A percentile compares a stretch with the other conserved stretches of the same genome.
phyloP scores from a whole-genome alignment of 2,797 vertebrate species.

The Chelidonichthys spinosus region DNA sequence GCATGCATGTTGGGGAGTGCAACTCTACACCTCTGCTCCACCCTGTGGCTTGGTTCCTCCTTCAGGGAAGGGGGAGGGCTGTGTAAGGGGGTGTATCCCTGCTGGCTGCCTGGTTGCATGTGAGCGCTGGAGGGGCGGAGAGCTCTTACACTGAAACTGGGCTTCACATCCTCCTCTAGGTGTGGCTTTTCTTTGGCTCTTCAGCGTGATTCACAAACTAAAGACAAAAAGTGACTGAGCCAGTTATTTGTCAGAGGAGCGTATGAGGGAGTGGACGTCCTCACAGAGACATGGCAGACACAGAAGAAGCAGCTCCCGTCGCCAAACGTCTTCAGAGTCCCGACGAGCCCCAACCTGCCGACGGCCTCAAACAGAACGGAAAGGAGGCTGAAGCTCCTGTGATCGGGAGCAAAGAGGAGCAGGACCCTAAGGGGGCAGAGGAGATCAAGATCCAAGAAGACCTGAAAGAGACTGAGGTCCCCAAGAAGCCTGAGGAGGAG shows the following conservation, averaged over 20 bases:
- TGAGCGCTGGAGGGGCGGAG: slow-evolving; percentile 31
- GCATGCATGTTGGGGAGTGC: slow-evolving; percentile 12
- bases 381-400: neutral
- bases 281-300: slow-evolving; percentile 56
- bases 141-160: slow-evolving; percentile 49
- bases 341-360: slow-evolving; percentile 20
- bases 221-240: slow-evolving; percentile 47
- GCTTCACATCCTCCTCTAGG: slow-evolving; percentile 51
- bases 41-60: slow-evolving; percentile 33
- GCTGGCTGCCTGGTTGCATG: slow-evolving; percentile 8
- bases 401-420: slow-evolving; percentile 23
- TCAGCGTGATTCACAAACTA: slow-evolving; percentile 39
- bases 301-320: slow-evolving; percentile 22
- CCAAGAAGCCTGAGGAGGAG: slow-evolving; percentile 36
- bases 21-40: slow-evolving; percentile 51
- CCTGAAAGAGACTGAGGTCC: slow-evolving; percentile 55
- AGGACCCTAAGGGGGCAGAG: slow-evolving; percentile 34
- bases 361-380: slow-evolving; percentile 40
- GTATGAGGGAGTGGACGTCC: neutral
- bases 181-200: slow-evolving; percentile 56
- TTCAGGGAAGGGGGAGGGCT: slow-evolving; percentile 5
- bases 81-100: neutral
- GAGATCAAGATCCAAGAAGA: slow-evolving; percentile 60
- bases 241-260: slow-evolving; percentile 33
- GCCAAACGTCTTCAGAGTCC: slow-evolving; percentile 15